These are phyloP conservation scores for Cossypha polioptera DNA, from an alignment of 2,797 vertebrate species.

Conservation along the genomic window DNA sequence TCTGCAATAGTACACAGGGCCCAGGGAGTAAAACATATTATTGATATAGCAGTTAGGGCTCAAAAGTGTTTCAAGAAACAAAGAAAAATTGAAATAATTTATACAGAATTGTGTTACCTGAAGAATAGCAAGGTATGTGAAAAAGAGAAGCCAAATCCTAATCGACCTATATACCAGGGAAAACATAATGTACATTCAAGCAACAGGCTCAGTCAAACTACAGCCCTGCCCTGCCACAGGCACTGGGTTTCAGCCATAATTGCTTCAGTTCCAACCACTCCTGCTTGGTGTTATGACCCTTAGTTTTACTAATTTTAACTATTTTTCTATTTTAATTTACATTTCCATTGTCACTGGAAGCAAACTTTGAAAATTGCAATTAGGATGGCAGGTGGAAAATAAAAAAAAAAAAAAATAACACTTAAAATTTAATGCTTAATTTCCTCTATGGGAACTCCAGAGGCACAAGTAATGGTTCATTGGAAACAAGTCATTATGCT, in stretches of 20 bases:
- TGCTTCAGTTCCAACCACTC: background rate
- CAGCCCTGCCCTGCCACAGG: background rate
- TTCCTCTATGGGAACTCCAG: conserved; percentile 30
- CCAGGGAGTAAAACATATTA: background rate
- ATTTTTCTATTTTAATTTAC: background rate
- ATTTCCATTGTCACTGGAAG: background rate
- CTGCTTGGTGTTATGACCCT: background rate
- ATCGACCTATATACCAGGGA: background rate
- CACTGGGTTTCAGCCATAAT: background rate
- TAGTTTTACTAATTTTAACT: background rate
- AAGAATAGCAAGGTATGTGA: background rate
- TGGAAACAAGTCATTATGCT: conserved; percentile 62
- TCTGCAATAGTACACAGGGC: background rate
- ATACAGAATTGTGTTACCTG: background rate
- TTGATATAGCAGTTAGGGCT: background rate
- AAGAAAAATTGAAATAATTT: background rate
- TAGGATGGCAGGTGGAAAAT: background rate
- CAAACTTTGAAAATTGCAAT: background rate
- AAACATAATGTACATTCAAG: background rate
- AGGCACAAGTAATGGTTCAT: conserved; percentile 46
- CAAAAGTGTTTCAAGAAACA: background rate
- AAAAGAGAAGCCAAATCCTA: background rate
- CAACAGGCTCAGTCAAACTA: background rate
- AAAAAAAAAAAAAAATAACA: background rate
- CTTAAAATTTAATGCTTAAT: conserved; percentile 25